These are phyloP conservation scores for Myotis yumanensis DNA, from an alignment of 2,113 vertebrate species.

Conservation along the genomic window DNA sequence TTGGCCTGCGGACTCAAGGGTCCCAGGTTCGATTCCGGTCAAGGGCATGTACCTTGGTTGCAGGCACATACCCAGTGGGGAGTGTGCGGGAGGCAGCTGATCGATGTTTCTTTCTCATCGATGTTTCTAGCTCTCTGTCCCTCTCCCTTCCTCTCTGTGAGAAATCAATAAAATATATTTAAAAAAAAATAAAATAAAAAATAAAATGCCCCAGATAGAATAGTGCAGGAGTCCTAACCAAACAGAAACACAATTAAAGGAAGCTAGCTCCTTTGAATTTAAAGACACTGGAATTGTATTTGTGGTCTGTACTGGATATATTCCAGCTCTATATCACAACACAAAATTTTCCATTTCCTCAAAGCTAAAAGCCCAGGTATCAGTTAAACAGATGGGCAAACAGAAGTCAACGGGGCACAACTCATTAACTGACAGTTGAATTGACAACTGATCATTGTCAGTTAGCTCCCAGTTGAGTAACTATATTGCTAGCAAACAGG, in stretches of 20 bases:
- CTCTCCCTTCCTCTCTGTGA: too few relatives aligned
- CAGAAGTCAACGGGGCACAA: background rate
- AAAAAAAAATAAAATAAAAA: too few relatives aligned
- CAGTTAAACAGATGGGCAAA: background rate
- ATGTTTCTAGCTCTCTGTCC: too few relatives aligned
- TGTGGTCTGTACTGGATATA: background rate
- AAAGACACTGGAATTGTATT: background rate
- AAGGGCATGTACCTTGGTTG: too few relatives aligned
- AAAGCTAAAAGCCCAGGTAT: background rate
- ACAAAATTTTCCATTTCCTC: background rate
- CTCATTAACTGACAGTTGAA: background rate
- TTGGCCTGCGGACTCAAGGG: too few relatives aligned
- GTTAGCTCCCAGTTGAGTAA: background rate
- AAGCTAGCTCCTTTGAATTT: constrained; percentile 1
- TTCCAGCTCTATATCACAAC: background rate
- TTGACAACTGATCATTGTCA: background rate
- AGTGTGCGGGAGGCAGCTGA: too few relatives aligned
- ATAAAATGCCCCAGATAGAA: background rate
- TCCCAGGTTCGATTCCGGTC: too few relatives aligned
- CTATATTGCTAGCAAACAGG: background rate
- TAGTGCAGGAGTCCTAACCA: background rate
- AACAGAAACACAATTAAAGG: constrained; percentile 18
- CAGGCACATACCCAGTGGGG: too few relatives aligned
- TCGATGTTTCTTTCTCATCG: too few relatives aligned
- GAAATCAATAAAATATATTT: too few relatives aligned